phyloP scores from a whole-genome alignment of 2,888 invertebrate genomes.

The Oscheius sp. region DNA sequence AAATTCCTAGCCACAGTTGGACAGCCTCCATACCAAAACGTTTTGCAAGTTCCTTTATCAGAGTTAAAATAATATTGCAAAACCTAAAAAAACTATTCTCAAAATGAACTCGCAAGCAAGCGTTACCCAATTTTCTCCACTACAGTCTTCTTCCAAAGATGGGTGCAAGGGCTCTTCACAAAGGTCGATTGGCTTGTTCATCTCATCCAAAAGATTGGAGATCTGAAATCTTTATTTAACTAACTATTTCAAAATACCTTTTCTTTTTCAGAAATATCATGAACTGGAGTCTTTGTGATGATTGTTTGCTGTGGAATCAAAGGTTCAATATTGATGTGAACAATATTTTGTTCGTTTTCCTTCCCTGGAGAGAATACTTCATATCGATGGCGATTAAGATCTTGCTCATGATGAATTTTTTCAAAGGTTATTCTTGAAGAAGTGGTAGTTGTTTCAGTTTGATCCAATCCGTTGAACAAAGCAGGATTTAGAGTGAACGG shows the following conservation, averaged over 20 bases:
- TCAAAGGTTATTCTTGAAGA: neutral
- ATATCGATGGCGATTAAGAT: conserved; percentile 2
- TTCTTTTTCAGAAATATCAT: conserved; percentile 4
- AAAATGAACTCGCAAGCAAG: too few species aligned
- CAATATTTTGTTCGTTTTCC: neutral
- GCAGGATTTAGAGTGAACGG: conserved; percentile 17
- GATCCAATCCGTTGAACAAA: neutral
- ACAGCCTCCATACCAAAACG: conserved; percentile 68
- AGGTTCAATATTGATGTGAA: neutral
- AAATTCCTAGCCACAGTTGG: conserved; percentile 45
- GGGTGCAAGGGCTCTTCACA: conserved; percentile 52
- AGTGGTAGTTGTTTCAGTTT: neutral
- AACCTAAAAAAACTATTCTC: conserved; percentile 19
- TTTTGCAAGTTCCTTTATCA: conserved; percentile 50
- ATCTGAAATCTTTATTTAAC: neutral
- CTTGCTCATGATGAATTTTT: neutral
- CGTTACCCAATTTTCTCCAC: conserved; percentile 47
- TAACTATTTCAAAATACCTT: neutral
- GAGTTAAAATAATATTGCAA: conserved; percentile 49
- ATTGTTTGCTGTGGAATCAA: neutral
- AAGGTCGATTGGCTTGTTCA: conserved; percentile 39
- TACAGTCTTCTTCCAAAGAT: conserved; percentile 56
- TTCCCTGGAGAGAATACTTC: neutral
- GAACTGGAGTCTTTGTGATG: neutral
- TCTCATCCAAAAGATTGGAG: conserved; percentile 2